Base-by-base conservation (phyloP, 2,888 invertebrate genomes). In the Ceraclea dissimilis region DNA sequence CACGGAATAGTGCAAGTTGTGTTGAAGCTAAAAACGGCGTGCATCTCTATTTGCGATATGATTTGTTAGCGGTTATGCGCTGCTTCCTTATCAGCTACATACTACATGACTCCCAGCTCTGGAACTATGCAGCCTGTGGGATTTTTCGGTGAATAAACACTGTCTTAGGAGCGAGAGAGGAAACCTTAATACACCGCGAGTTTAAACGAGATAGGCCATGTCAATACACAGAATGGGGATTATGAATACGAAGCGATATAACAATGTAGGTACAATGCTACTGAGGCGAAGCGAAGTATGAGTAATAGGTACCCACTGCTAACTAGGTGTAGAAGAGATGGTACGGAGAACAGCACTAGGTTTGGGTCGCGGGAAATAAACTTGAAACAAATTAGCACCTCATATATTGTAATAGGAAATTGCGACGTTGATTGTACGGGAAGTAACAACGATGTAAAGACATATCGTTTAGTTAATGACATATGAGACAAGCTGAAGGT, bases 11-110 rank as follows among this genome's bases (percentile, higher is more conserved):
- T n/a, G 13, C 39, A 39, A 39, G 39, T 39, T 39, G 16, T 39
- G 39, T 13, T 39, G 39, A 13, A 39, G 16, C 39, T 39, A 8
- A 39, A 39, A 39, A 39, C 51, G 51, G 51, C 61, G 61, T 61
- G 61, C 61, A 61, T 61, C 61, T 61, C 57, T 56, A 61, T 61
- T 47, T 51, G 57, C 59, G 61, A 61, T 61, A 61, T 61, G 61
- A 61, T 61, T 61, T 61, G 61, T 58, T 61, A 59, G 61, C 39
- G 61, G 61, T 60, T 57, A 60, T 60, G 57, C 57, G 50, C 39
- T 49, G 50, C 39, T 49, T 48, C 33, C 48, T 52, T 33, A 33
- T 21, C 17, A 46, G 11, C 4, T 39, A 39, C 39, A 39, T 16
- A 39, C 39, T n/a, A 39, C 39, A 39, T 39, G 39, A 39, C 39